Conservation (phyloP, 1,140 invertebrate species). For the Caenorhabditis brenneri region DNA sequence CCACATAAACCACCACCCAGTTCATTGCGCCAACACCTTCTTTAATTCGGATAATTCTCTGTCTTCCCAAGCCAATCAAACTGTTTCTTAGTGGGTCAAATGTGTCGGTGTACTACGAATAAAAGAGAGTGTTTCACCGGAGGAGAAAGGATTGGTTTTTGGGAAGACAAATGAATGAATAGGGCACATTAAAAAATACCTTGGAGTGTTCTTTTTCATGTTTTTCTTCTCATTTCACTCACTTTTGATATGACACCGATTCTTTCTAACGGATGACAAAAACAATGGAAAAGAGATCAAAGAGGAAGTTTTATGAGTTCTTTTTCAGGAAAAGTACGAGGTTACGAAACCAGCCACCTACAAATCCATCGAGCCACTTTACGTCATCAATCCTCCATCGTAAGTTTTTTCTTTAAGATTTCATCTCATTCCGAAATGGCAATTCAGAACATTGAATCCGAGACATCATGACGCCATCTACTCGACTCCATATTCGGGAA, state of each 20-base stretch:
- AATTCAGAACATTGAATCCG: slow-evolving; percentile 15
- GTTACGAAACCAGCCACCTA: slow-evolving; percentile 55
- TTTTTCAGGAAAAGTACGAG: slow-evolving; percentile 51
- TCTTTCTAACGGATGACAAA: neutral
- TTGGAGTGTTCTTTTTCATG: neutral
- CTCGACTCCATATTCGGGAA: slow-evolving; percentile 55
- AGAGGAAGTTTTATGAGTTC: too few relatives aligned
- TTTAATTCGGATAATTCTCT: neutral
- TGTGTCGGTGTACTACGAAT: slow-evolving; percentile 7
- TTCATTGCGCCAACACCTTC: neutral
- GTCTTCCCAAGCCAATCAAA: slow-evolving; percentile 26
- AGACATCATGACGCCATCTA: slow-evolving; percentile 48
- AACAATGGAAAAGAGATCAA: neutral
- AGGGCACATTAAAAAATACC: slow-evolving; percentile 11
- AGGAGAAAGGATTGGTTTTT: neutral
- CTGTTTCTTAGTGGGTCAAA: slow-evolving; percentile 42
- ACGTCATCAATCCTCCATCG: slow-evolving; percentile 54
- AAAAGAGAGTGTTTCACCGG: neutral
- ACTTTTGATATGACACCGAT: neutral
- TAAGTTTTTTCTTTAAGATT: neutral
- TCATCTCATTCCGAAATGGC: neutral
- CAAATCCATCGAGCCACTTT: slow-evolving; percentile 58
- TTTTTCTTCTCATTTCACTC: too few relatives aligned
- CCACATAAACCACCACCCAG: too few relatives aligned
- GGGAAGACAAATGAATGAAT: neutral